Evolutionary conservation across 1,140 invertebrate genomes (phyloP).

Genomic region (Habropoda laboriosa): DNA sequence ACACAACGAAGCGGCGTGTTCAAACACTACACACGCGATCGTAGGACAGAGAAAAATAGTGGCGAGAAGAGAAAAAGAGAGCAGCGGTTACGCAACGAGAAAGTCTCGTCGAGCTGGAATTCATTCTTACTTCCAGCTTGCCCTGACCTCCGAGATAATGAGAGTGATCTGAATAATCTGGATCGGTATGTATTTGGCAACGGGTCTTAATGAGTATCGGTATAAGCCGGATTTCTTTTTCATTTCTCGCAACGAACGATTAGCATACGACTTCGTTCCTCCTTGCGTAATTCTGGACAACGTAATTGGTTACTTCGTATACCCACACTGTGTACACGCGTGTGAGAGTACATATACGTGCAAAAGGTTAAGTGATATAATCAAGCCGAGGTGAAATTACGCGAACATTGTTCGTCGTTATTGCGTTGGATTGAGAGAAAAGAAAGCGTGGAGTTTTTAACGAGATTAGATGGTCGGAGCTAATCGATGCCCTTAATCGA

Average conservation of each 20-base stretch:
- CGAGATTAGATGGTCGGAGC: no score
- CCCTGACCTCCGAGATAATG: conserved; percentile 70
- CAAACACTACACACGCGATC: background rate
- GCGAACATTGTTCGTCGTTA: no score
- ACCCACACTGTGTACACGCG: background rate
- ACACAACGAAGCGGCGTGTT: background rate
- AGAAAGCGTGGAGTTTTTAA: no score
- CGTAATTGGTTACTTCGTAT: background rate
- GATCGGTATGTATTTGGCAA: conserved; percentile 61
- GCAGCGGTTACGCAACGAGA: conserved; percentile 59
- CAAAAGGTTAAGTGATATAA: conserved; percentile 35
- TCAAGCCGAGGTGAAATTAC: background rate
- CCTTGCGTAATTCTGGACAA: conserved; percentile 42
- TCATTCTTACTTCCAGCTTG: conserved; percentile 68
- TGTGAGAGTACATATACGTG: no score
- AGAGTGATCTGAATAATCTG: conserved; percentile 64
- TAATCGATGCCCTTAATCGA: background rate
- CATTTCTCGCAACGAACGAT: conserved; percentile 31
- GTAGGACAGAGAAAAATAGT: background rate
- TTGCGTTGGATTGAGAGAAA: background rate
- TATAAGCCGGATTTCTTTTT: conserved; percentile 28
- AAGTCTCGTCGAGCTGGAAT: conserved; percentile 66
- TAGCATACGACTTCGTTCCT: conserved; percentile 45
- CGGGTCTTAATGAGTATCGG: conserved; percentile 46
- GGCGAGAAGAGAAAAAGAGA: background rate